phyloP scores from a whole-genome alignment of 2,888 invertebrate species.

The Seira musarum region DNA sequence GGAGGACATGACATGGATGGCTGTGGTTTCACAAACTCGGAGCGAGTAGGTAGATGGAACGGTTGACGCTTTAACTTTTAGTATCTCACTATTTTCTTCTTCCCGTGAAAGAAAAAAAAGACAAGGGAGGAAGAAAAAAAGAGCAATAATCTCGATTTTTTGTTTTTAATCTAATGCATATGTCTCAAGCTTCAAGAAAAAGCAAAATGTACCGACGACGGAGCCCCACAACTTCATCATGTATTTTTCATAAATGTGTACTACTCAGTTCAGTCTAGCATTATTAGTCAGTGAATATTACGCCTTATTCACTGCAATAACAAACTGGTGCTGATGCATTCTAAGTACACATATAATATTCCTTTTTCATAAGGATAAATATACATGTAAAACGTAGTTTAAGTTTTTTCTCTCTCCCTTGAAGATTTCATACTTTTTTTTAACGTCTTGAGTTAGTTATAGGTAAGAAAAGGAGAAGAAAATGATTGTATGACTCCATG shows the following conservation, averaged over 20 bases:
- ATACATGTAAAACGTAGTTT: background rate
- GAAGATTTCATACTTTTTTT: background rate
- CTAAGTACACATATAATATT: background rate
- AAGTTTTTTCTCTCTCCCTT: background rate
- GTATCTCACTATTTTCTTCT: slow-evolving; percentile 1
- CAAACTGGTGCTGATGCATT: background rate
- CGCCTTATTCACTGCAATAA: background rate
- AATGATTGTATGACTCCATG: background rate
- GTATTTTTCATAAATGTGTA: slow-evolving; percentile 2
- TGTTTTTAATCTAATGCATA: background rate
- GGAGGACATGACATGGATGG: background rate
- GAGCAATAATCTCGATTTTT: slow-evolving; percentile 16
- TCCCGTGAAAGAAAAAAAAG: background rate
- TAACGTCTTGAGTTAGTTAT: background rate
- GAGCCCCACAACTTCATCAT: slow-evolving; percentile 2
- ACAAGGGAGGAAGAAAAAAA: slow-evolving; percentile 8
- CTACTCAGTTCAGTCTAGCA: background rate
- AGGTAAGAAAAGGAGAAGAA: background rate
- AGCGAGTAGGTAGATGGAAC: background rate
- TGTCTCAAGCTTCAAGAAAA: background rate
- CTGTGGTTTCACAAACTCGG: background rate
- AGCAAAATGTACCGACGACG: background rate
- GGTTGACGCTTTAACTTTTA: background rate
- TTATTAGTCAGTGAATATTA: slow-evolving; percentile 10
- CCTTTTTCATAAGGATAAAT: background rate